phyloP scores from a whole-genome alignment of 2,888 invertebrate genomes.

The Carcina quercana region DNA sequence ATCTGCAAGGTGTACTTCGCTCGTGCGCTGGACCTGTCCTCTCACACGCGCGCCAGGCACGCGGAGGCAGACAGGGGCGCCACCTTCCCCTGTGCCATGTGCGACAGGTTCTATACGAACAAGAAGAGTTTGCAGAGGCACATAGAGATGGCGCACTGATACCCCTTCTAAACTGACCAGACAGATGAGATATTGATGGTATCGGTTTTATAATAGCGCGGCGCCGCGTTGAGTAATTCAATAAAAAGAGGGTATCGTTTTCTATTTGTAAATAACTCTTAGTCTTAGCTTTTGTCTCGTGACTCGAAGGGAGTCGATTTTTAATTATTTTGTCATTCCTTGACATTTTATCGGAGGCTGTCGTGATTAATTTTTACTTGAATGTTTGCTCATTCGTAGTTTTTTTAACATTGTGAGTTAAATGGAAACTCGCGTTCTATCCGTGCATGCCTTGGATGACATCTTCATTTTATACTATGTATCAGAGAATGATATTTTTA shows the following conservation, averaged over 20 bases:
- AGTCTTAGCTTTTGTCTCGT: no score
- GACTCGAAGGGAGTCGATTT: no score
- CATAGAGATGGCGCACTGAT: conserved; percentile 71
- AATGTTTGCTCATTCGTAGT: conserved; percentile 55
- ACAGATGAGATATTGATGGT: no score
- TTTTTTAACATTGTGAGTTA: conserved; percentile 51
- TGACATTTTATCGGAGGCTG: conserved; percentile 25
- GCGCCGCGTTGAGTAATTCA: background rate
- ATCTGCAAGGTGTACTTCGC: conserved; percentile 74
- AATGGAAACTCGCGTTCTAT: no score
- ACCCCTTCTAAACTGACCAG: background rate
- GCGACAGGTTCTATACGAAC: conserved; percentile 73
- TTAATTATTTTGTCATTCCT: conserved; percentile 40
- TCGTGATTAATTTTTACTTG: conserved; percentile 29
- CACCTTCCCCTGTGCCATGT: conserved; percentile 71
- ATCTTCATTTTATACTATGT: no score
- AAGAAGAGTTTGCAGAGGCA: conserved; percentile 71
- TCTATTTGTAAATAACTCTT: conserved; percentile 22
- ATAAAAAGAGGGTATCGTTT: no score
- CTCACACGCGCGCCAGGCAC: conserved; percentile 66
- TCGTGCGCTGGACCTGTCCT: conserved; percentile 56
- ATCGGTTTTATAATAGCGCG: no score
- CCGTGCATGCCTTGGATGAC: no score
- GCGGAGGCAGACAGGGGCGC: conserved; percentile 68
- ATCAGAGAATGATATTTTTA: no score